phyloP scores from a whole-genome alignment of 1,140 invertebrate genomes.

The Ptiloglossa arizonensis region DNA sequence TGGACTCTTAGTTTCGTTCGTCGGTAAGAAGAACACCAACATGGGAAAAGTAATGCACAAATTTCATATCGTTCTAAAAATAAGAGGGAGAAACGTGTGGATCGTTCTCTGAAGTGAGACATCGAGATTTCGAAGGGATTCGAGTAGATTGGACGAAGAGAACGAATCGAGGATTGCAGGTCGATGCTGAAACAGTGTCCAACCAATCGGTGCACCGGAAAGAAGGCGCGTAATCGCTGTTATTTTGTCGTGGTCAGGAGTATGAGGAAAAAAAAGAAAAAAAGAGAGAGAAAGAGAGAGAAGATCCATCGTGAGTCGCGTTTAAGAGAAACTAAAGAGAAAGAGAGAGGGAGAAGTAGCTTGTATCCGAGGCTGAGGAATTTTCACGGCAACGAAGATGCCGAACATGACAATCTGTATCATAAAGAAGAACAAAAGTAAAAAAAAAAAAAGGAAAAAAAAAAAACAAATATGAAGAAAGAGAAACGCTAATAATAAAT shows the following conservation, averaged over 20 bases:
- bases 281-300: neutral
- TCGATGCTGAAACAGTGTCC: constrained; percentile 11
- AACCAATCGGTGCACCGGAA: neutral
- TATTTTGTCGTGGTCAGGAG: neutral
- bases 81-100: neutral
- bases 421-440: constrained; percentile 53
- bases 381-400: constrained; percentile 53
- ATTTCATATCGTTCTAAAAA: constrained; percentile 48
- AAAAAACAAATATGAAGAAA: constrained; percentile 3
- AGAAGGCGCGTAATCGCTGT: too few species aligned
- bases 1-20: neutral
- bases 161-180: constrained; percentile 16
- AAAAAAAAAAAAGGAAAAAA: neutral
- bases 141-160: constrained; percentile 22
- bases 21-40: neutral
- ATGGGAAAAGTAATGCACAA: constrained; percentile 20
- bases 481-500: constrained; percentile 65
- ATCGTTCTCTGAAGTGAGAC: neutral
- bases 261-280: too few species aligned
- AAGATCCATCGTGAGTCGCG: neutral
- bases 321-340: neutral
- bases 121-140: neutral
- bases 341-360: neutral
- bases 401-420: constrained; percentile 78
- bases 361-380: constrained; percentile 1